phyloP scores from a whole-genome alignment of 1,140 invertebrate genomes.

The Monochamus saltuarius region DNA sequence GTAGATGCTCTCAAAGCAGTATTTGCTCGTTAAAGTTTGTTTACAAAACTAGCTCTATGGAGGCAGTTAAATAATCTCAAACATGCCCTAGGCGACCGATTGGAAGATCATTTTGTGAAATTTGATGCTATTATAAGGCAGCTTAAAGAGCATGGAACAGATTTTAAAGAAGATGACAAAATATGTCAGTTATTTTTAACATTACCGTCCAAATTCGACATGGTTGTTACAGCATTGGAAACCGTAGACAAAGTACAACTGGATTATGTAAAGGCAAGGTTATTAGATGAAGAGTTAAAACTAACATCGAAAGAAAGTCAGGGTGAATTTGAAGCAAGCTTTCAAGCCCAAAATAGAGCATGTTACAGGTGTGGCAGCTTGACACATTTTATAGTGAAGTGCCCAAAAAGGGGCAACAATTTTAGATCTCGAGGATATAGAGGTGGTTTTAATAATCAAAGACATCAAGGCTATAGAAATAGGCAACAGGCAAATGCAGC shows the following conservation, averaged over 20 bases:
- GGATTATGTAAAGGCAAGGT: slow-evolving; percentile 20
- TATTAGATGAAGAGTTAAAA: slow-evolving; percentile 20
- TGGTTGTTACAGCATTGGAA: slow-evolving; percentile 51
- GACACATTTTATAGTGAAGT: not conserved
- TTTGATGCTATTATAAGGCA: slow-evolving; percentile 26
- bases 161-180: slow-evolving; percentile 31
- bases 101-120: slow-evolving; percentile 18
- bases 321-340: slow-evolving; percentile 9
- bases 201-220: slow-evolving; percentile 47
- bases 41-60: no score
- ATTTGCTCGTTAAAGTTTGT: no score
- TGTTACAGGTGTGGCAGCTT: slow-evolving; percentile 1
- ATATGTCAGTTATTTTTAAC: slow-evolving; percentile 49
- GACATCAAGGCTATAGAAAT: not conserved
- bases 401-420: not conserved
- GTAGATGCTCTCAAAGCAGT: no score
- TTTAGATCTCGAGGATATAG: not conserved
- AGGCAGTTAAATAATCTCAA: no score
- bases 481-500: not conserved
- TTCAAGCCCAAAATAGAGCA: slow-evolving; percentile 1
- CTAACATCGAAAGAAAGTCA: not conserved
- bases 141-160: slow-evolving; percentile 25
- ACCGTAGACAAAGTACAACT: slow-evolving; percentile 47
- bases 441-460: not conserved
- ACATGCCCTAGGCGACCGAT: no score